Base-by-base conservation (phyloP, 2,797 vertebrate genomes). In the Sebastes miniatus region DNA sequence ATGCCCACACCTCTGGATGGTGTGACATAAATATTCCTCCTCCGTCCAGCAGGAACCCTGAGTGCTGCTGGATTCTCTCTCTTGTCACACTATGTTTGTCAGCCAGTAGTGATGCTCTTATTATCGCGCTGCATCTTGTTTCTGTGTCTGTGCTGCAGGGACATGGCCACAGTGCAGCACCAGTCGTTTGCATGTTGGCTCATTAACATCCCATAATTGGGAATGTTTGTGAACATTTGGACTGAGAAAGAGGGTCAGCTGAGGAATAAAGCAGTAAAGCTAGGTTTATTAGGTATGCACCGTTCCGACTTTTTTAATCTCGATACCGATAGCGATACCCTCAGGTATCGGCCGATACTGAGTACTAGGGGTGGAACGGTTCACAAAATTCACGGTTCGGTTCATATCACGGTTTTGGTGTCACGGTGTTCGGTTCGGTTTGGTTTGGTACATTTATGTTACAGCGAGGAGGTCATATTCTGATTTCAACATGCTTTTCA, bases 1-100 rank as follows among this genome's bases (percentile, higher is more conserved):
- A 71, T 69, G 65, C 54, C 91, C 77, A 81, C 89, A 87, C 78
- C 80, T 88, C 83, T 80, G 77, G 61, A 79, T 85, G 80, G 83
- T 81, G 87, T 73, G 72, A 83, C 80, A 81, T 66, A 82, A 85
- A 89, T 88, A 82, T 77, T 82, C 83, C 67, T 84, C 69, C 47
- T 6, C 74, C n/a, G 3, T 81, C 64, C 73, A 80, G 83, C 86
- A 89, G 73, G 81, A 85, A 74, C 61, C 34, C 24, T 2, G 13
- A 79, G 61, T 80, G 77, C 73, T 79, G 71, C 78, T 79, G 69
- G 67, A 81, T 85, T 69, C 52, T 69, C 73, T 64, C 32, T 52
- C 36, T 69, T 76, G 82, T 84, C 73, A 64, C 76, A 61, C 69
- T 54, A 22, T 22, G 77, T 86, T 78, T 73, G 80, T 80, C 79